A percentile compares a stretch with the other conserved stretches of the same genome.
These are phyloP conservation scores for Ochropacha duplaris DNA, from an alignment of 2,888 invertebrate species.

Conservation along the genomic window DNA sequence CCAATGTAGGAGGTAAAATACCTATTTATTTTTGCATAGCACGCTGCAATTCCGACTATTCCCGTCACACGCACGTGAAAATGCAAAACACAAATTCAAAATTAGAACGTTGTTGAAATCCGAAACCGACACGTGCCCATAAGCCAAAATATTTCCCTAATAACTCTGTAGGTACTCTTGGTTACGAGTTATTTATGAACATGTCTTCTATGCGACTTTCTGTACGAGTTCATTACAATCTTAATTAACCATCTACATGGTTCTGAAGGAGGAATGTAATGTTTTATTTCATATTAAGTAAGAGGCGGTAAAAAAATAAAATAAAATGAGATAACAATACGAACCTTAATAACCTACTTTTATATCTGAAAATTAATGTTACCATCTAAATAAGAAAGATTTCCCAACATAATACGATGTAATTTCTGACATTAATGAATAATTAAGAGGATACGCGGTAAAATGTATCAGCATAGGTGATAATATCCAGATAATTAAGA, in stretches of 20 bases:
- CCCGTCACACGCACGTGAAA: slow-evolving; percentile 29
- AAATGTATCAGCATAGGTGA: slow-evolving; percentile 19
- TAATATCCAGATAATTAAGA: not conserved
- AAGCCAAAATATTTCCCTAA: slow-evolving; percentile 44
- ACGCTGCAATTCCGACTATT: slow-evolving; percentile 24
- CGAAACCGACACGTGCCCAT: slow-evolving; percentile 49
- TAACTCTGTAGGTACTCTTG: slow-evolving; percentile 21
- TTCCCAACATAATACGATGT: too few species aligned
- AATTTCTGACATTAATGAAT: too few species aligned
- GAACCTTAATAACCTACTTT: too few species aligned
- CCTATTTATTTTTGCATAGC: not conserved
- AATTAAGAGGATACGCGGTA: not conserved
- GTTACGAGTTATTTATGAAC: slow-evolving; percentile 30
- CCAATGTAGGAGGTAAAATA: not conserved
- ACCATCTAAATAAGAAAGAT: too few species aligned
- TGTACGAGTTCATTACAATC: too few species aligned
- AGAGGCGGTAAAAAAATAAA: too few species aligned
- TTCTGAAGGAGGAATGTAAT: too few species aligned
- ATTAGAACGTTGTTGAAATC: slow-evolving; percentile 47
- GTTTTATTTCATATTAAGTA: too few species aligned
- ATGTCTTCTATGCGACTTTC: slow-evolving; percentile 20
- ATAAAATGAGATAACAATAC: too few species aligned
- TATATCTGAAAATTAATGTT: too few species aligned
- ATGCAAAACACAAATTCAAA: slow-evolving; percentile 39
- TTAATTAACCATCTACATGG: too few species aligned